Percentiles rank a stretch among this genome's conserved stretches.
Evolutionary conservation across 2,888 invertebrate species (phyloP).

Genomic region (Stenodema calcarata): DNA sequence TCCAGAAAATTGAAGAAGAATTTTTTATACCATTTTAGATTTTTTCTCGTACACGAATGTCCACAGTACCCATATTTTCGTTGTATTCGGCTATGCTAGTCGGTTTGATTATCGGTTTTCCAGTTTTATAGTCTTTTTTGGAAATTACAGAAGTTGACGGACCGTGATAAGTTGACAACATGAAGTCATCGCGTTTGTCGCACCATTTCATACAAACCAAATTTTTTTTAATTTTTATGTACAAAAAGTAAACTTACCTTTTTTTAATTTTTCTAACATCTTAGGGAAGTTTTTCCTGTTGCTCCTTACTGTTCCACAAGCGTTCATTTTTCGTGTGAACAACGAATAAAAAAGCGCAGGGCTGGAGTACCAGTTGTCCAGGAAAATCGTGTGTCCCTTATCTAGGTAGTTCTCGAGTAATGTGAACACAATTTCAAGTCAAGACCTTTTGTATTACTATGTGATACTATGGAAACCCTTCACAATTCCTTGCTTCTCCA

Average conservation of each 20-base stretch:
- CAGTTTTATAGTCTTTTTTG: slow-evolving; percentile 51
- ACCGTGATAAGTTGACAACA: slow-evolving; percentile 56
- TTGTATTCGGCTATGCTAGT: slow-evolving; percentile 58
- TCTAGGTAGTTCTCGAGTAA: slow-evolving; percentile 51
- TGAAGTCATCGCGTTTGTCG: slow-evolving; percentile 58
- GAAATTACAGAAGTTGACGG: slow-evolving; percentile 50
- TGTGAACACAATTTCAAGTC: slow-evolving; percentile 54
- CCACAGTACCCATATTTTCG: slow-evolving; percentile 58
- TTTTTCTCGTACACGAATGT: slow-evolving; percentile 55
- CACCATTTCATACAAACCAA: slow-evolving; percentile 59
- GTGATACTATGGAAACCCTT: too few relatives aligned
- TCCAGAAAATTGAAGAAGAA: slow-evolving; percentile 47
- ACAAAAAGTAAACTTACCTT: slow-evolving; percentile 31
- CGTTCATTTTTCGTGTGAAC: slow-evolving; percentile 52
- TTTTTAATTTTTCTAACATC: slow-evolving; percentile 53
- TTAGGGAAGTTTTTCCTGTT: slow-evolving; percentile 57
- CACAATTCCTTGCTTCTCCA: too few relatives aligned
- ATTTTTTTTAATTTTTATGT: slow-evolving; percentile 17
- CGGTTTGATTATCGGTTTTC: slow-evolving; percentile 57
- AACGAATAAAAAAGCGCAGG: slow-evolving; percentile 48
- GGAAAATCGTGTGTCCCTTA: slow-evolving; percentile 49
- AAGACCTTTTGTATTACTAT: too few relatives aligned
- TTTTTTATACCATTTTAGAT: slow-evolving; percentile 57
- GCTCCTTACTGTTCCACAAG: slow-evolving; percentile 57
- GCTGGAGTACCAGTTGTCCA: slow-evolving; percentile 53